Percentiles rank a stretch among this genome's conserved stretches.
Conservation (phyloP, 2,113 vertebrate genomes). For the Cinclus mexicanus region DNA sequence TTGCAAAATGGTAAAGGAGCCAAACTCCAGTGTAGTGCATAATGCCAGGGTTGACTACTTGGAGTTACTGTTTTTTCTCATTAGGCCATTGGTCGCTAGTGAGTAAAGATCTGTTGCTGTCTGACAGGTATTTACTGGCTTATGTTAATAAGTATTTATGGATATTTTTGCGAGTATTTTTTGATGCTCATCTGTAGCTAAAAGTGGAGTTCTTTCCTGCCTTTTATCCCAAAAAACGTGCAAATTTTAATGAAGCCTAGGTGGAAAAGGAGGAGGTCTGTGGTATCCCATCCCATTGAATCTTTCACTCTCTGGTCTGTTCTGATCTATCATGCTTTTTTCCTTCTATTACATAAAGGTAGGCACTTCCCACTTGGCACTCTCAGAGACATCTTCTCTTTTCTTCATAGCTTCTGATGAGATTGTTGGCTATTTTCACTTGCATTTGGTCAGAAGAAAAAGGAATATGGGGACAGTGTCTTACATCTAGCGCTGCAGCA, state of each 20-base stretch:
- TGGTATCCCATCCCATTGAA: background rate
- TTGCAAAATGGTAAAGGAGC: conserved; percentile 2
- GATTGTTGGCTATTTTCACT: background rate
- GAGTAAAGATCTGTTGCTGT: background rate
- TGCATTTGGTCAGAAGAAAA: background rate
- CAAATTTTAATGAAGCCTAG: background rate
- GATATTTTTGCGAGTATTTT: background rate
- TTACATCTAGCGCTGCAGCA: background rate
- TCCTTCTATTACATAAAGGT: background rate
- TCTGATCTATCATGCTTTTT: background rate
- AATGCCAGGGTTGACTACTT: background rate
- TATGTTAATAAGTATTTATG: background rate
- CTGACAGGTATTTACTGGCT: background rate
- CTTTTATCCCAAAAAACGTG: background rate
- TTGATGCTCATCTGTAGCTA: background rate
- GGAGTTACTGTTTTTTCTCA: background rate
- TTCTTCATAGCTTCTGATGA: background rate
- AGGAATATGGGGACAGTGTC: background rate
- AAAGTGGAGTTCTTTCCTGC: background rate
- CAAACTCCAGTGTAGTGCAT: background rate
- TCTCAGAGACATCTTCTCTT: background rate
- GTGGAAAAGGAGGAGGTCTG: background rate
- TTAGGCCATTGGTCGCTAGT: background rate
- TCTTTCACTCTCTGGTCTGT: background rate
- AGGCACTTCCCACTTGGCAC: background rate